Base-by-base conservation (phyloP, 2,113 vertebrate genomes). In the Mobula birostris region DNA sequence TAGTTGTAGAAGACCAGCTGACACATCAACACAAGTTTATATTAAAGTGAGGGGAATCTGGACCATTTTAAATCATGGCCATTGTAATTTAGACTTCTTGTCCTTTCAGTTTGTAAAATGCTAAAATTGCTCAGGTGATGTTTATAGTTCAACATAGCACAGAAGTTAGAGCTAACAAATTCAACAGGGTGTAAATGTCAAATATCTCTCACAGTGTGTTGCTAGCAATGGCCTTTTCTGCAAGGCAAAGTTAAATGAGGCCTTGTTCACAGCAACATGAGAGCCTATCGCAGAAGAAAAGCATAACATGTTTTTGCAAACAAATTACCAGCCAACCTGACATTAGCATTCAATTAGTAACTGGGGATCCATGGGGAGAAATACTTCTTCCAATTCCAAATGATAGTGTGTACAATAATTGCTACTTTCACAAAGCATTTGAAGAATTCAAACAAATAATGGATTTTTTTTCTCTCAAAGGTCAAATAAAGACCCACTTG, bases 371-470 rank as follows among this genome's bases (percentile, higher is more conserved):
- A 27, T 29, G 68, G 21, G 91, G 91, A 93, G 68, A 93, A 74
- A 70, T 88, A 70, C 32, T 74, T 24, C 91, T 27, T 88, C 68
- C 36, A 24, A 72, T 66, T 72, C 66, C 70, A 48, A 93, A 74
- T 93, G 91, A 93, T 74, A 72, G 91, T 56, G 68, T 74, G 68
- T 29, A n/a, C 36, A 27, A 36, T 93, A 93, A 93, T 93, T 93
- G 40, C 91, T 74, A 70, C 91, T 93, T 93, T 93, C 91, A 24
- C 21, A 0, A 21, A 40, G 4, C 63, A 93, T 74, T 68, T 74
- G 66, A 93, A 70, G 11, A 9, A 56, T 93, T 74, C 68, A 93
- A 93, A 93, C 32, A 93, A 48, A 74, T 48, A 70, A 74, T 29
- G 8, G 48, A 48, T 48, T 7, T 63, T n/a, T 66, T 56, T 56